These are phyloP conservation scores for Rhineura floridana DNA, from an alignment of 2,113 vertebrate genomes.

Conservation along the genomic window DNA sequence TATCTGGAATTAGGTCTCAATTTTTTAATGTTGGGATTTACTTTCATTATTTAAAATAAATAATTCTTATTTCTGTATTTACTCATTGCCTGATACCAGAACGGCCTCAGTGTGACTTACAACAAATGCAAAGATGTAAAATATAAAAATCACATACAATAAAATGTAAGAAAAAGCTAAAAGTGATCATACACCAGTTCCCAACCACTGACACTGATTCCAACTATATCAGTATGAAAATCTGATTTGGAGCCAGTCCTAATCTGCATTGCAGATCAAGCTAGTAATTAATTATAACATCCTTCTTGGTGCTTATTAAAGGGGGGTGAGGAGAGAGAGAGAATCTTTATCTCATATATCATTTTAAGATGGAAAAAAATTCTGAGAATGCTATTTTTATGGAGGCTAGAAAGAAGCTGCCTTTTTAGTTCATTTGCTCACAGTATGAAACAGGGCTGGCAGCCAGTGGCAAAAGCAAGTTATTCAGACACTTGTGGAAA, in stretches of 20 bases:
- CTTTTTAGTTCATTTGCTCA: neutral
- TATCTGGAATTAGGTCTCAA: neutral
- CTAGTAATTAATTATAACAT: neutral
- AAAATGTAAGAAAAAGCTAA: too few relatives aligned
- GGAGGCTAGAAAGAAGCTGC: neutral
- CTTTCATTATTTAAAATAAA: too few relatives aligned
- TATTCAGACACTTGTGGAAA: neutral
- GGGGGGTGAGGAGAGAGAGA: too few relatives aligned
- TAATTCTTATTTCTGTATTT: too few relatives aligned
- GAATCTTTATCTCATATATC: too few relatives aligned
- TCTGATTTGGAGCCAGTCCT: neutral
- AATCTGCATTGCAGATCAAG: neutral
- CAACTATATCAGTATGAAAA: too few relatives aligned
- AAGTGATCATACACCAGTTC: too few relatives aligned
- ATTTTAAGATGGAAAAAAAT: conserved; percentile 30
- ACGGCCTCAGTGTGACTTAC: too few relatives aligned
- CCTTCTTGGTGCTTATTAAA: conserved; percentile 29
- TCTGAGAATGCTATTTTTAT: neutral
- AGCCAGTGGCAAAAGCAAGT: conserved; percentile 4
- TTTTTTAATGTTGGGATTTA: neutral
- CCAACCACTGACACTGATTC: too few relatives aligned
- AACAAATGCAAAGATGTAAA: too few relatives aligned
- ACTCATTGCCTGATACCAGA: too few relatives aligned
- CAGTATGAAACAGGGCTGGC: neutral
- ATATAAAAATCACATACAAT: too few relatives aligned